These are phyloP conservation scores for Sigmodon hispidus DNA, from an alignment of 2,113 vertebrate species.

Conservation along the genomic window DNA sequence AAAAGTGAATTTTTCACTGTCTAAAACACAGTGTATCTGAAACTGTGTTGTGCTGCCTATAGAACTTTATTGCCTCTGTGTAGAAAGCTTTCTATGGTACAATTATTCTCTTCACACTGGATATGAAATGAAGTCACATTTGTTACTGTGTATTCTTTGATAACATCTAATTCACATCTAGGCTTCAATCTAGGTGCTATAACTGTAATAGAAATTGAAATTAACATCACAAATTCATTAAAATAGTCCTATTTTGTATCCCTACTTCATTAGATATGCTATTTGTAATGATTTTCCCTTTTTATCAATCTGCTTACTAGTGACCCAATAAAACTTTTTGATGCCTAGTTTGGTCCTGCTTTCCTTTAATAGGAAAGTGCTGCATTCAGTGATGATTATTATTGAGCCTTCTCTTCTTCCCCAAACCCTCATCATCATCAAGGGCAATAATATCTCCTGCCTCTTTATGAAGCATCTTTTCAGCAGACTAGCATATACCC, in stretches of 20 bases:
- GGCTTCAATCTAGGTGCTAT: not conserved
- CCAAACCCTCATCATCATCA: not conserved
- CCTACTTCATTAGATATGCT: not conserved
- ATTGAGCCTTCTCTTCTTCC: not conserved
- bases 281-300: not conserved
- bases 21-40: not conserved
- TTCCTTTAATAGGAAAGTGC: not conserved
- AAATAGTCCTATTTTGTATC: not conserved
- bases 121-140: not conserved
- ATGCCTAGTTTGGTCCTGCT: not conserved
- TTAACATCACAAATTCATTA: not conserved
- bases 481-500: not conserved
- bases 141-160: not conserved
- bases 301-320: not conserved
- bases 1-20: not conserved
- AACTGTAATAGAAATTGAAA: not conserved
- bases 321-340: not conserved
- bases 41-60: not conserved
- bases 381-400: not conserved
- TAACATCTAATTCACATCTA: not conserved
- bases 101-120: not conserved
- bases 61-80: not conserved
- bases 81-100: not conserved
- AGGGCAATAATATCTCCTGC: not conserved
- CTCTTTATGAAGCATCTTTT: not conserved